These are phyloP conservation scores for Sebastes taczanowskii DNA, from an alignment of 2,797 vertebrate species.

Conservation along the genomic window DNA sequence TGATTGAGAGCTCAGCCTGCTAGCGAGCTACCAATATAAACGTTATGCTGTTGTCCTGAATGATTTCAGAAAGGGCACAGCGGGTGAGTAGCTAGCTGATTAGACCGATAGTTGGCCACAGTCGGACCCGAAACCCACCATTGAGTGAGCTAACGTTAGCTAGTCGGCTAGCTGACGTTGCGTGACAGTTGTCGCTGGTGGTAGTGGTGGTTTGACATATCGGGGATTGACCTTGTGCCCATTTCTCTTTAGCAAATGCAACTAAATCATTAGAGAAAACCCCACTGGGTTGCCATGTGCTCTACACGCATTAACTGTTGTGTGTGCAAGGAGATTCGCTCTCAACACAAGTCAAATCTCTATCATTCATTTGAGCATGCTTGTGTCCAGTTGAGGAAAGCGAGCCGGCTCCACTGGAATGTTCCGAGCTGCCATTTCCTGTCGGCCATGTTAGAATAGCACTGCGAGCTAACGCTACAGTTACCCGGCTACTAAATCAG, in stretches of 20 bases:
- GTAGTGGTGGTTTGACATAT: conserved; percentile 70
- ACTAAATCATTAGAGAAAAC: background rate
- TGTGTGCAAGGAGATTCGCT: background rate
- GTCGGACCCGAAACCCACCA: background rate
- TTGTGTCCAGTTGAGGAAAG: conserved; percentile 54
- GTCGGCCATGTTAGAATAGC: conserved; percentile 86
- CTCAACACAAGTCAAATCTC: background rate
- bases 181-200: conserved; percentile 72
- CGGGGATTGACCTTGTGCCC: conserved; percentile 86
- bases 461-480: conserved; percentile 80
- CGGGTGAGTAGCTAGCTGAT: background rate
- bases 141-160: conserved; percentile 9
- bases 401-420: conserved; percentile 86
- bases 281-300: fast-evolving
- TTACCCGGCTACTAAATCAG: background rate
- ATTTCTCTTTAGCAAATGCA: conserved; percentile 29
- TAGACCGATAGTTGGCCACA: background rate
- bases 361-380: conserved; percentile 26
- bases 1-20: conserved; percentile 2
- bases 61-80: background rate
- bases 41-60: background rate
- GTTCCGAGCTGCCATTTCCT: conserved; percentile 86
- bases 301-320: fast-evolving
- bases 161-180: conserved; percentile 55
- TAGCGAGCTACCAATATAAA: background rate